A percentile compares a stretch with the other conserved stretches of the same genome.
These are phyloP conservation scores for Hippolais icterina DNA, from an alignment of 2,113 vertebrate genomes.

Conservation along the genomic window DNA sequence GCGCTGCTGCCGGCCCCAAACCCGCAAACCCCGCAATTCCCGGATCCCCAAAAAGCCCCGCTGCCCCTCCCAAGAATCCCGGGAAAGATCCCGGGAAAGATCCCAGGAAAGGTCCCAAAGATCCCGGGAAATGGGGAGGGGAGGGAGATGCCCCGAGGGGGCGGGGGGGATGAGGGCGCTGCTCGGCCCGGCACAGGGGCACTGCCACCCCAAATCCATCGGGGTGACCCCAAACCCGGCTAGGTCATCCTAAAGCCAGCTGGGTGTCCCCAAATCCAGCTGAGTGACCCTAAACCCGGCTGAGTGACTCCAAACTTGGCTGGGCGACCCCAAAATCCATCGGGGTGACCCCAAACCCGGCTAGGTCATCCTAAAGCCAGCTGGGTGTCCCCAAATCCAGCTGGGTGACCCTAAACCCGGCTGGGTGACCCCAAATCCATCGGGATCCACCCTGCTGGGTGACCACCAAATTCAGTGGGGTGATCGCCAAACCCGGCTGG, in stretches of 20 bases:
- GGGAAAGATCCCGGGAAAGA: neutral
- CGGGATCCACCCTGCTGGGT: too few species aligned
- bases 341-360: neutral
- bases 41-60: too few species aligned
- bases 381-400: fast-evolving
- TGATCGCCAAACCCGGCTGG: too few species aligned
- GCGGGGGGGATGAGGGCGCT: neutral
- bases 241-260: neutral
- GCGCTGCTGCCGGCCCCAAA: too few species aligned
- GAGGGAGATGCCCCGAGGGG: neutral
- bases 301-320: neutral
- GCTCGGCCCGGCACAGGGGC: too few species aligned
- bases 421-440: too few species aligned
- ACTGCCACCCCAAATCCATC: too few species aligned
- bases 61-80: too few species aligned
- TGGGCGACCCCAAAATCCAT: neutral
- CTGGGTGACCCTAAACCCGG: fast-evolving
- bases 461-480: neutral
- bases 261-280: neutral
- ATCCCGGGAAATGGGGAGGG: neutral
- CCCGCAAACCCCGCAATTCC: too few species aligned
- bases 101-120: too few species aligned
- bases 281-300: too few species aligned
- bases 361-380: fast-evolving
- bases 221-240: too few species aligned